phyloP scores from a whole-genome alignment of 2,888 invertebrate genomes.

The Netelia virgata region DNA sequence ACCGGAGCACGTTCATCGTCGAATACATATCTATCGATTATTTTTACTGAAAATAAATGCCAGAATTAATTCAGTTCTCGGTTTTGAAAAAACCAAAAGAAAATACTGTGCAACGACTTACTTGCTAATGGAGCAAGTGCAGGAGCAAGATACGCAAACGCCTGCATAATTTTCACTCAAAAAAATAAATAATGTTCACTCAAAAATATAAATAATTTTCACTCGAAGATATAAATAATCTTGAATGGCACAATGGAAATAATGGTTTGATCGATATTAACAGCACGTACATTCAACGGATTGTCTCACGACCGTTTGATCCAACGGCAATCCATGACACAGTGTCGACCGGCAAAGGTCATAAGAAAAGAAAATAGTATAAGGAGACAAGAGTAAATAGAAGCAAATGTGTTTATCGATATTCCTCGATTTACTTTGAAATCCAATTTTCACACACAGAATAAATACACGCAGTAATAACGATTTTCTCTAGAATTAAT shows the following conservation, averaged over 20 bases:
- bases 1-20: constrained; percentile 42
- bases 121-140: constrained; percentile 65
- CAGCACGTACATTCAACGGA: background rate
- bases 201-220: background rate
- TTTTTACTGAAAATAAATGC: constrained; percentile 56
- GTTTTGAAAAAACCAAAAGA: background rate
- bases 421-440: background rate
- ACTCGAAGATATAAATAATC: background rate
- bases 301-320: background rate
- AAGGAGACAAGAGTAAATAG: background rate
- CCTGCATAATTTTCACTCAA: constrained; percentile 49
- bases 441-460: constrained; percentile 11
- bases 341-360: constrained; percentile 31
- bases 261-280: background rate
- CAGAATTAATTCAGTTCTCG: background rate
- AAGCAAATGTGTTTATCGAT: background rate
- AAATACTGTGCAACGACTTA: constrained; percentile 35
- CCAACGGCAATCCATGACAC: background rate
- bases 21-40: constrained; percentile 65
- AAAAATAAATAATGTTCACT: constrained; percentile 1
- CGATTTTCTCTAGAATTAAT: background rate
- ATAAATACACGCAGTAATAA: constrained; percentile 13
- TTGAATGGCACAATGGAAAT: background rate
- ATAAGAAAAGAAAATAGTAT: constrained; percentile 28
- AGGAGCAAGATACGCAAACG: constrained; percentile 62